phyloP scores from a whole-genome alignment of 1,140 invertebrate species.

The Cotesia typhae region DNA sequence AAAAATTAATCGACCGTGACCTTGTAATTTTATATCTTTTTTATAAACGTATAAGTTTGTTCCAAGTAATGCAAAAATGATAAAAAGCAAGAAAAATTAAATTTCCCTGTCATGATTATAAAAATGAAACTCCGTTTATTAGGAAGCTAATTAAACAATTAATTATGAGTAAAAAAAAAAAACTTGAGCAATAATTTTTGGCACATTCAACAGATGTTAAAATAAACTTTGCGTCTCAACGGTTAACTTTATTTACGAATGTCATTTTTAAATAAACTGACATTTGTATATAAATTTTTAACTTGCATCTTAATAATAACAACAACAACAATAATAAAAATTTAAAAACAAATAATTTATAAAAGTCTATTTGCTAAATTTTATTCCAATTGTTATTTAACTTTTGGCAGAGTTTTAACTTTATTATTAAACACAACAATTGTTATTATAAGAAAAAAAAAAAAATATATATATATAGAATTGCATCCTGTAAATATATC shows the following conservation, averaged over 20 bases:
- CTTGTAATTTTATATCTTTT: no score
- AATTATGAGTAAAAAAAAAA: conserved; percentile 13
- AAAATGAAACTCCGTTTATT: no score
- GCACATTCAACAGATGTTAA: conserved; percentile 32
- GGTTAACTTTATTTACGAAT: conserved; percentile 35
- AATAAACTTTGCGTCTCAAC: conserved; percentile 26
- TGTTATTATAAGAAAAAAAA: not conserved
- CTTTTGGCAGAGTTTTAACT: no score
- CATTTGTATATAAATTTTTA: not conserved
- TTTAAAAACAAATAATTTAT: no score
- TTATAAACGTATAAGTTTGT: no score
- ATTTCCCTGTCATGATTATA: not conserved
- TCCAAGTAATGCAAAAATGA: not conserved
- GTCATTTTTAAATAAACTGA: conserved; percentile 1
- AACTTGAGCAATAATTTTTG: conserved; percentile 36
- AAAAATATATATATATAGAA: not conserved
- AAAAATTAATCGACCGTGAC: no score
- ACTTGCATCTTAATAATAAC: not conserved
- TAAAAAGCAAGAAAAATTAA: not conserved
- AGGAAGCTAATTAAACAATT: not conserved
- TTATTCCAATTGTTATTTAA: no score
- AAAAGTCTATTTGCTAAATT: no score
- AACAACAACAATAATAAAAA: no score
- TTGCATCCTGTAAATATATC: not conserved
- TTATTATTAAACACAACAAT: no score